These are phyloP conservation scores for Rhabdophis nuchalis DNA, from an alignment of 2,797 vertebrate species.

Conservation along the genomic window DNA sequence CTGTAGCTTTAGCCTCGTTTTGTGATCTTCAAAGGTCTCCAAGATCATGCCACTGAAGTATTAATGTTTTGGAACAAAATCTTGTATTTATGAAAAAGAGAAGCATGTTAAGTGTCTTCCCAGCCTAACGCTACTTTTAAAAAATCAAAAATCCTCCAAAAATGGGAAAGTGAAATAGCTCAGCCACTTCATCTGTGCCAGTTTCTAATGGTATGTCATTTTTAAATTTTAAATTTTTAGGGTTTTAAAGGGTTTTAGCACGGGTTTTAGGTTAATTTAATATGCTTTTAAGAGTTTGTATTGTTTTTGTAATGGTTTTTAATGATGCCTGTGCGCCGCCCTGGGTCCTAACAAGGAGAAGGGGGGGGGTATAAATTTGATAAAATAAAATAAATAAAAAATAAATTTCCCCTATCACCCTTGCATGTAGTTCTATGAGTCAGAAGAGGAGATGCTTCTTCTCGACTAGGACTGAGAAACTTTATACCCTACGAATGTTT, in stretches of 20 bases:
- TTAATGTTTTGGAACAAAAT: not conserved
- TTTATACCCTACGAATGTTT: not conserved
- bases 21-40: not conserved
- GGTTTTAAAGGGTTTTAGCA: too few relatives aligned
- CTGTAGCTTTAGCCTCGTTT: not conserved
- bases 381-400: too few relatives aligned
- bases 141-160: not conserved
- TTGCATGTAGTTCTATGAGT: not conserved
- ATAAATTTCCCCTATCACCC: not conserved
- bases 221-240: too few relatives aligned
- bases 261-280: too few relatives aligned
- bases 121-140: not conserved
- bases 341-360: too few relatives aligned
- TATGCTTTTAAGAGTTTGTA: too few relatives aligned
- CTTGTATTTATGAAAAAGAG: not conserved
- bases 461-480: not conserved
- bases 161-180: not conserved
- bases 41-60: not conserved
- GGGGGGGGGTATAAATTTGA: too few relatives aligned
- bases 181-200: not conserved
- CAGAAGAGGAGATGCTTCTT: not conserved
- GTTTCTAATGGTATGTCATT: not conserved
- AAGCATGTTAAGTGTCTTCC: not conserved
- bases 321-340: too few relatives aligned
- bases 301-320: too few relatives aligned